Percentiles rank a stretch among this genome's conserved stretches.
phyloP scores from a whole-genome alignment of 2,797 vertebrate species.

The Notolepis coatsorum region DNA sequence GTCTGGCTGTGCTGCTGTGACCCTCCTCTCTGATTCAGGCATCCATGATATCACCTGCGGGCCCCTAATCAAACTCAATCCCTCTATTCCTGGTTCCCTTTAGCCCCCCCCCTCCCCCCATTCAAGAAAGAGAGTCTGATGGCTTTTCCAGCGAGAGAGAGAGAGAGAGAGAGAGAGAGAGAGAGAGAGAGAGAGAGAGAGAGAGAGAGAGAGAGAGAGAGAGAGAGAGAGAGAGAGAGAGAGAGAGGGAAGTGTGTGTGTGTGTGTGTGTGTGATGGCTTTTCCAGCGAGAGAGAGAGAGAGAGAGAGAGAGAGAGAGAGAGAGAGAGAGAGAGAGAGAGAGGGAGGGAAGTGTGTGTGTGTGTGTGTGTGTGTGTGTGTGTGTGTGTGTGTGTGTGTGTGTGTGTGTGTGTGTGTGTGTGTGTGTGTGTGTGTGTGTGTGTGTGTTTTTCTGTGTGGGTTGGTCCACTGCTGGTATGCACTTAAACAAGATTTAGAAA shows the following conservation, averaged over 20 bases:
- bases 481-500: slow-evolving; percentile 16
- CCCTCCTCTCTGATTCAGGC: slow-evolving; percentile 39
- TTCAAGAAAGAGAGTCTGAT: slow-evolving; percentile 72
- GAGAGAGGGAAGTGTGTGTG: too few relatives aligned
- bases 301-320: neutral
- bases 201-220: neutral
- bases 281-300: slow-evolving; percentile 41
- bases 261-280: too few relatives aligned
- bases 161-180: slow-evolving; percentile 37
- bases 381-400: slow-evolving; percentile 23
- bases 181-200: slow-evolving; percentile 38
- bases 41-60: slow-evolving; percentile 76
- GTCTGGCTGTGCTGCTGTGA: slow-evolving; percentile 48
- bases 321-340: too few relatives aligned
- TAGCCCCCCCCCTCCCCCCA: slow-evolving; percentile 7
- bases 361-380: slow-evolving; percentile 4
- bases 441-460: slow-evolving; percentile 44
- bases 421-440: slow-evolving; percentile 5
- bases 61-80: slow-evolving; percentile 53
- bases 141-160: slow-evolving; percentile 79
- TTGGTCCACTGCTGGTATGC: slow-evolving; percentile 40
- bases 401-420: slow-evolving; percentile 19
- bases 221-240: too few relatives aligned
- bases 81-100: slow-evolving; percentile 46
- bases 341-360: too few relatives aligned